phyloP scores from a whole-genome alignment of 2,797 vertebrate species.

The Malurus splendens region DNA sequence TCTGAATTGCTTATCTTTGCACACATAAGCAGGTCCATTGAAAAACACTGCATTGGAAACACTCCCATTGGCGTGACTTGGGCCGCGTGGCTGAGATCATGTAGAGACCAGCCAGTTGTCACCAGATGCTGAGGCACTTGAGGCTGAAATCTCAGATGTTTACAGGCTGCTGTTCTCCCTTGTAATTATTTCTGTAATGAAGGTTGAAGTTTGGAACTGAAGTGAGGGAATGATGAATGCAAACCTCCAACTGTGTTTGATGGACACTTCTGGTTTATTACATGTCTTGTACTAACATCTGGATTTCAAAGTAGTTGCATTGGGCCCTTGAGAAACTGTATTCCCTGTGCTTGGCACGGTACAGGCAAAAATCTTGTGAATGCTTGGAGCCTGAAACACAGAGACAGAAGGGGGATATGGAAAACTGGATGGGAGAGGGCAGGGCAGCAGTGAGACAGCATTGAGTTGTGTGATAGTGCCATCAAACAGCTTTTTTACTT shows the following conservation, averaged over 20 bases:
- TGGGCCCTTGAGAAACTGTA: neutral
- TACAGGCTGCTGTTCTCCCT: neutral
- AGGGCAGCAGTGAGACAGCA: neutral
- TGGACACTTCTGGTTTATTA: neutral
- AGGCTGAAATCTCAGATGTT: neutral
- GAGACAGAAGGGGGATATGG: neutral
- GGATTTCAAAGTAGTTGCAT: neutral
- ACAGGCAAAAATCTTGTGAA: neutral
- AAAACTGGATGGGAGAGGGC: neutral
- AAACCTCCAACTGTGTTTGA: neutral
- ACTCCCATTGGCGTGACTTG: neutral
- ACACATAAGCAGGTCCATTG: neutral
- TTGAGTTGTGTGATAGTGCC: rapidly evolving
- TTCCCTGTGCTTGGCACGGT: neutral
- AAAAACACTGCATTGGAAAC: neutral
- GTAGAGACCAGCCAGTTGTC: neutral
- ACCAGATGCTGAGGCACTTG: neutral
- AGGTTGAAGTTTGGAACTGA: neutral
- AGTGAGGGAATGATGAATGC: neutral
- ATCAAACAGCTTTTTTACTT: neutral
- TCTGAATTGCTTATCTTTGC: neutral
- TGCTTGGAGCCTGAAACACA: neutral
- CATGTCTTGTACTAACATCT: neutral
- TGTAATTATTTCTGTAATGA: neutral
- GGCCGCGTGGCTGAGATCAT: neutral